Evolutionary conservation across 2,113 vertebrate species (phyloP).

Genomic region (Zootoca vivipara): DNA sequence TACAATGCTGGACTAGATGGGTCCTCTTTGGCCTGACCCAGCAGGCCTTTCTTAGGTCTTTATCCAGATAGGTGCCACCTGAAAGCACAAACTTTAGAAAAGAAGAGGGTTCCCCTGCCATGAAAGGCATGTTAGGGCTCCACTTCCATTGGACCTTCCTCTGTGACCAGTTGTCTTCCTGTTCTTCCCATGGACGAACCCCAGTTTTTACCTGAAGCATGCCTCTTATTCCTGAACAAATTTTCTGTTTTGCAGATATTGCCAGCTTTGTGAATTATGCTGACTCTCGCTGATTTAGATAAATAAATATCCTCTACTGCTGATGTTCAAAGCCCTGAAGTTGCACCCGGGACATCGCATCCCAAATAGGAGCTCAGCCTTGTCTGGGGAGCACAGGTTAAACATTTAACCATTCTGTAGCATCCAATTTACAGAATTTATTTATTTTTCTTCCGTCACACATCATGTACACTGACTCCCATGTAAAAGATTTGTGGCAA

Average conservation of each 20-base stretch:
- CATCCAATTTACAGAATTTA: slow-evolving; percentile 44
- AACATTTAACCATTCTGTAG: slow-evolving; percentile 38
- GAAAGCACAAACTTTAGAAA: too few relatives aligned
- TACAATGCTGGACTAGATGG: too few relatives aligned
- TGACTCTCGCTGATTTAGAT: neutral
- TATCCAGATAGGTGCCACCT: too few relatives aligned
- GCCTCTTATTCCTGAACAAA: slow-evolving; percentile 40
- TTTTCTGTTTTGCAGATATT: neutral
- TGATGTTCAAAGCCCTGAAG: neutral
- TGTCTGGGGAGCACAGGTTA: neutral
- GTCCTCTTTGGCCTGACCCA: too few relatives aligned
- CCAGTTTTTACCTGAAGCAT: slow-evolving; percentile 35
- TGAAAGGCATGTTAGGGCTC: neutral
- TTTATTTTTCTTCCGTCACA: slow-evolving; percentile 58
- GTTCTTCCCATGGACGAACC: neutral
- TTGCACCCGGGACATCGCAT: neutral
- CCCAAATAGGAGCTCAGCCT: neutral
- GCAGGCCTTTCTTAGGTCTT: too few relatives aligned
- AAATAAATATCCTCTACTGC: slow-evolving; percentile 45
- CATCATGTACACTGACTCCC: slow-evolving; percentile 72
- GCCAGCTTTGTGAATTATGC: slow-evolving; percentile 47
- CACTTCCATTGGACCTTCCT: neutral
- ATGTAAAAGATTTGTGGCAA: slow-evolving; percentile 79
- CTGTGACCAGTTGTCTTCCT: neutral
- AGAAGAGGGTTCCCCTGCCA: neutral